Evolutionary conservation across 2,888 invertebrate genomes (phyloP).

Genomic region (Entomobrya multifasciata): DNA sequence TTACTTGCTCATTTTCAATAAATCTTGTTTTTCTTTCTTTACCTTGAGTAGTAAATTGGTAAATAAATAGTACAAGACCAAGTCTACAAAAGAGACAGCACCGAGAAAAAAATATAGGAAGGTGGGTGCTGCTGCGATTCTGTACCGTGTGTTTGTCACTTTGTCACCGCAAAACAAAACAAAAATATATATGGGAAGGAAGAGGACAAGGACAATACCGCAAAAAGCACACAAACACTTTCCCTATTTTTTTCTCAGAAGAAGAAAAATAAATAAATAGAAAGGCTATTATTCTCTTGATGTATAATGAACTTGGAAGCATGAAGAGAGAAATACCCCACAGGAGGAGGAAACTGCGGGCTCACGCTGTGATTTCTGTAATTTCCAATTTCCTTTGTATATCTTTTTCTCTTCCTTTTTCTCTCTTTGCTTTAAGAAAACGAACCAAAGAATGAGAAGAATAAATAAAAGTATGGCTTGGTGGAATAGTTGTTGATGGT

Average conservation of each 20-base stretch:
- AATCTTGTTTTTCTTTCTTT: background rate
- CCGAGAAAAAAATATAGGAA: background rate
- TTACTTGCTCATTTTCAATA: background rate
- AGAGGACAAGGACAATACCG: background rate
- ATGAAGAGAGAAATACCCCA: too few species aligned
- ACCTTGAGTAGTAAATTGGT: background rate
- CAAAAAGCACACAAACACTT: too few species aligned
- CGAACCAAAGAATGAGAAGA: background rate
- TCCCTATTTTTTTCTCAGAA: too few species aligned
- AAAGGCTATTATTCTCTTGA: too few species aligned
- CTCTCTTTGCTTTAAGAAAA: too few species aligned
- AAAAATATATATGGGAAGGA: too few species aligned
- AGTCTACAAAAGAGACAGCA: background rate
- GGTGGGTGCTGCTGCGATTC: background rate
- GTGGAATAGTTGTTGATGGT: background rate
- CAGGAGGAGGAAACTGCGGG: conserved; percentile 29
- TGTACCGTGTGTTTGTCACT: background rate
- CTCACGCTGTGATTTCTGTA: conserved; percentile 58
- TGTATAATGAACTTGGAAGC: background rate
- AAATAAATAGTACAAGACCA: background rate
- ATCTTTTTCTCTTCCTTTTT: background rate
- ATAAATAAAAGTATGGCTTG: background rate
- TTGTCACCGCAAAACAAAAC: conserved; percentile 29
- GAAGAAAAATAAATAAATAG: too few species aligned
- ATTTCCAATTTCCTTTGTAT: conserved; percentile 55